Base-by-base conservation (phyloP, 2,888 invertebrate genomes). In the Orthosia gothica region DNA sequence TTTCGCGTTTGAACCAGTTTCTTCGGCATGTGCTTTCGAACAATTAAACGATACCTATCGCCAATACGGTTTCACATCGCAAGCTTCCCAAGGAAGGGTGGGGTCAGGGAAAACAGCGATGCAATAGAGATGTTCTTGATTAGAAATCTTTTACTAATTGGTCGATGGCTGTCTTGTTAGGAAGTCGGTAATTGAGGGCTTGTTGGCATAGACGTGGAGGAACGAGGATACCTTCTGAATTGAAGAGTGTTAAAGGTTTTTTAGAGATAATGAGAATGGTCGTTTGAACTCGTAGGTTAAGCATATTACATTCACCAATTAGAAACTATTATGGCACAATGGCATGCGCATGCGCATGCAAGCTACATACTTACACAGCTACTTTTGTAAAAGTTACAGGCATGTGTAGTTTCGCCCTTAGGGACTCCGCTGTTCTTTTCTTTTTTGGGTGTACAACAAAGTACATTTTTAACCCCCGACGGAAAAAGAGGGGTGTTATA, bases 1-100 rank as follows among this genome's bases (percentile, higher is more conserved):
- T 66, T 70, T 75, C 67, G 67, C 20, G 20, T 68, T 69, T 64
- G 66, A 76, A 83, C 83, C 76, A 83, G 85, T 86, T 66, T 80
- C 71, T 71, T 63, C 69, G 87, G 88, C 88, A 94, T 93, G 91
- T 92, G 93, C 95, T 95, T 94, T 95, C 95, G 92, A 94, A 94
- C 94, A 94, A 95, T 95, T 95, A 95, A 92, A 89, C 88, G 89
- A 89, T 91, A 87, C 85, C 85, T 71, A 88, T 87, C 87, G 59
- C n/a, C 59, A 85, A 85, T 90, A 87, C 84, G 82, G 88, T 89
- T 77, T 77, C 76, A 78, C 77, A 78, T 81, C 52, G 75, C 45
- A 54, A 40, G 81, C 76, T 91, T 92, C 91, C 92, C 72, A 74
- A 70, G 78, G 82, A 82, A 81, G 79, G 77, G 82, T 77, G 72